Evolutionary conservation across 2,113 vertebrate genomes (phyloP).

Genomic region (Gavia stellata): DNA sequence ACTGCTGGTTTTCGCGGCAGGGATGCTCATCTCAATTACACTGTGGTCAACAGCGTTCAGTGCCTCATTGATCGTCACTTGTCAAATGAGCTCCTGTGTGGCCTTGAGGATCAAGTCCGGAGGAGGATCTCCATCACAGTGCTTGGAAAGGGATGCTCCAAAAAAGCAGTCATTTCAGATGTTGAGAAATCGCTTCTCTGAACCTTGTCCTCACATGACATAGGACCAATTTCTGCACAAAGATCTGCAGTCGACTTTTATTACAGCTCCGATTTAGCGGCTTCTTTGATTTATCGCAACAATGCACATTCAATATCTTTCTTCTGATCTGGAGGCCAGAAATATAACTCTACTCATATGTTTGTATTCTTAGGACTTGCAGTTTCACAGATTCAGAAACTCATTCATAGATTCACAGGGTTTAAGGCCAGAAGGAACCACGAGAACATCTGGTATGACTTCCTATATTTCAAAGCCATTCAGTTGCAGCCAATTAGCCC

Average conservation of each 20-base stretch:
- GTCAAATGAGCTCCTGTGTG: constrained; percentile 35
- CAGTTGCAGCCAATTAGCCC: constrained; percentile 24
- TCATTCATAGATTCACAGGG: constrained; percentile 52
- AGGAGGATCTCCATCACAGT: constrained; percentile 1
- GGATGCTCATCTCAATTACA: constrained; percentile 15
- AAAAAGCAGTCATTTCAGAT: constrained; percentile 32
- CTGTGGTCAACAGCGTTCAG: constrained; percentile 1
- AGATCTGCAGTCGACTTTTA: constrained; percentile 57
- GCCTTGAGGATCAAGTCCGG: neutral
- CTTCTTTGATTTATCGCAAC: constrained; percentile 53
- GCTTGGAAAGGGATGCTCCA: constrained; percentile 18
- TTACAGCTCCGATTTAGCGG: constrained; percentile 42
- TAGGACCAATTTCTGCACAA: constrained; percentile 42
- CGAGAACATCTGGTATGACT: constrained; percentile 53
- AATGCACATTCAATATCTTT: constrained; percentile 59
- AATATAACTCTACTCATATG: constrained; percentile 57
- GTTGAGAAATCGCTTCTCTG: constrained; percentile 40
- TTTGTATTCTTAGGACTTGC: constrained; percentile 40
- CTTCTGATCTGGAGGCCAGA: constrained; percentile 53
- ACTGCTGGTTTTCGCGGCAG: constrained; percentile 4
- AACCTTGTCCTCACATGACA: constrained; percentile 54
- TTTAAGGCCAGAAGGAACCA: constrained; percentile 44
- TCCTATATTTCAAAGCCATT: constrained; percentile 53
- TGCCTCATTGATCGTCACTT: neutral
- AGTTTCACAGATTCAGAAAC: constrained; percentile 50